These are phyloP conservation scores for Ectropis crepuscularia DNA, from an alignment of 2,888 invertebrate genomes.

Conservation along the genomic window DNA sequence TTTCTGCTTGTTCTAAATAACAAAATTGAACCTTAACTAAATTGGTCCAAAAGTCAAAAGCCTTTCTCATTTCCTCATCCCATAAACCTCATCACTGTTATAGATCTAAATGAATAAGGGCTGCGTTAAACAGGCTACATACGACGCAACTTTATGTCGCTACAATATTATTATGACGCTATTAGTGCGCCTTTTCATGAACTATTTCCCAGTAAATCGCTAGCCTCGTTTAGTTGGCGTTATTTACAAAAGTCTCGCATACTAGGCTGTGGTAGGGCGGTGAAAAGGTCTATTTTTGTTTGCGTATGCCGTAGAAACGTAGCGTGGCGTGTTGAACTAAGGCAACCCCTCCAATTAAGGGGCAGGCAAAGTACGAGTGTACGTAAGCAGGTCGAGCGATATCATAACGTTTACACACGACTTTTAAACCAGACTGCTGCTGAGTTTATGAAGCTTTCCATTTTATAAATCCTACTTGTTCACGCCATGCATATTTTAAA, in stretches of 20 bases:
- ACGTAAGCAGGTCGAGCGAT: constrained; percentile 75
- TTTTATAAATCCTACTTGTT: constrained; percentile 45
- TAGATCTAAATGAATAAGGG: constrained; percentile 23
- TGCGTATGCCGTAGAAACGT: constrained; percentile 65
- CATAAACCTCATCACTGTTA: constrained; percentile 17
- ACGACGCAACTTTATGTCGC: constrained; percentile 31
- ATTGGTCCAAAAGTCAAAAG: no score
- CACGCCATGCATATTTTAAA: constrained; percentile 44
- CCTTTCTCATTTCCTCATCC: not conserved
- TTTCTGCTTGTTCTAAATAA: no score
- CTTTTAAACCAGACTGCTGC: constrained; percentile 69
- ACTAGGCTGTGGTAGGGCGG: constrained; percentile 54
- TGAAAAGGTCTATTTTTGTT: constrained; percentile 65
- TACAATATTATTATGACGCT: constrained; percentile 43
- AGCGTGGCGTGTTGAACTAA: constrained; percentile 70
- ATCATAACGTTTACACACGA: constrained; percentile 76
- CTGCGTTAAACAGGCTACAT: constrained; percentile 30
- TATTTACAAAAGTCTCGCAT: constrained; percentile 57
- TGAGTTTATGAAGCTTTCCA: constrained; percentile 62
- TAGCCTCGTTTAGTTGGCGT: constrained; percentile 63
- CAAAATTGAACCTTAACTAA: no score
- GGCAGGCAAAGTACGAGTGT: constrained; percentile 74
- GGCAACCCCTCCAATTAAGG: constrained; percentile 78
- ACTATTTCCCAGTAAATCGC: constrained; percentile 67
- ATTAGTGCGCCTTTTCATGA: constrained; percentile 64